Evolutionary conservation across 2,797 vertebrate genomes (phyloP).

Genomic region (Poecilia picta): DNA sequence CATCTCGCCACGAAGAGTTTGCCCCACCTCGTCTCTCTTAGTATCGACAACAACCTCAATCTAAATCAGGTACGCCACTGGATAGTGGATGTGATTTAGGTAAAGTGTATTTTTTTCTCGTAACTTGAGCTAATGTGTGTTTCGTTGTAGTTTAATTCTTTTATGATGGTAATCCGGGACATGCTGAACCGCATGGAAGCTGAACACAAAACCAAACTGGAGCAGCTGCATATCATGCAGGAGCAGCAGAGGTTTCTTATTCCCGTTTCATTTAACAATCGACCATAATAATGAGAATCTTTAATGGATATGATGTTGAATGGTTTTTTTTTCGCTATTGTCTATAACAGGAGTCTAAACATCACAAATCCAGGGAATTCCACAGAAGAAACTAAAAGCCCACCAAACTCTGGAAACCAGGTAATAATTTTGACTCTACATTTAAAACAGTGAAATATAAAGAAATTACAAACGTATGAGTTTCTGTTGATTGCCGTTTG

Average conservation of each 20-base stretch:
- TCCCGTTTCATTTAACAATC: neutral
- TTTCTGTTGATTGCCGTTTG: neutral
- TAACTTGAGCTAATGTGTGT: neutral
- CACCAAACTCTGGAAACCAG: conserved; percentile 81
- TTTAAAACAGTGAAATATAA: neutral
- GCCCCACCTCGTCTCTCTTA: conserved; percentile 95
- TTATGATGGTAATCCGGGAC: conserved; percentile 96
- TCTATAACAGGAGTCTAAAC: conserved; percentile 82
- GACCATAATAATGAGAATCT: conserved; percentile 8
- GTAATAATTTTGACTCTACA: conserved; percentile 69
- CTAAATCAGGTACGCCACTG: conserved; percentile 89
- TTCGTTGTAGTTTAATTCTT: conserved; percentile 92
- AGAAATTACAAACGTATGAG: neutral
- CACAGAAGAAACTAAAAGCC: conserved; percentile 85
- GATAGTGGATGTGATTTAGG: neutral
- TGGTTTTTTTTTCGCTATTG: neutral
- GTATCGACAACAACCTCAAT: conserved; percentile 98
- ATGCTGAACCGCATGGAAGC: conserved; percentile 94
- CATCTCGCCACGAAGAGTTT: conserved; percentile 92
- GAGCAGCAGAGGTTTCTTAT: conserved; percentile 93
- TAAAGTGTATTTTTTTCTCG: neutral
- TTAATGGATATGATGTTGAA: neutral
- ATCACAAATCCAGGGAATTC: conserved; percentile 86
- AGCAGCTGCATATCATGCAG: conserved; percentile 97
- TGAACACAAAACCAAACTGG: conserved; percentile 98